phyloP scores from a whole-genome alignment of 2,888 invertebrate species.

The Torymus aiolomorphi region DNA sequence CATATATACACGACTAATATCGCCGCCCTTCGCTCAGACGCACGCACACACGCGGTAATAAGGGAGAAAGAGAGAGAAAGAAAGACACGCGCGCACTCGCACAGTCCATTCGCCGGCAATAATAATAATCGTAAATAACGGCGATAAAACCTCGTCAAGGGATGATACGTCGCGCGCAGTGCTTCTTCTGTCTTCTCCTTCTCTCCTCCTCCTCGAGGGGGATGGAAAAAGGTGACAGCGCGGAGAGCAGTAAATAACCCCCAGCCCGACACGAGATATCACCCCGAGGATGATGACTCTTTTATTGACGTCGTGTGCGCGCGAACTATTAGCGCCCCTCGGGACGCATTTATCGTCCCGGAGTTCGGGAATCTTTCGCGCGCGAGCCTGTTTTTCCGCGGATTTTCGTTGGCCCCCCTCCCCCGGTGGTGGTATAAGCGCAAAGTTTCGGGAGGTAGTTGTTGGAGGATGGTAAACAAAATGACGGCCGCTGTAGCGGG shows the following conservation, averaged over 20 bases:
- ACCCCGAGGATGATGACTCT: conserved; percentile 26
- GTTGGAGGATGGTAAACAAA: too few relatives aligned
- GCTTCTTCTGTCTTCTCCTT: conserved; percentile 5
- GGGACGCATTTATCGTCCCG: conserved; percentile 27
- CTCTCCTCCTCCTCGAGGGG: not conserved
- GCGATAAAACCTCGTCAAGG: conserved; percentile 64
- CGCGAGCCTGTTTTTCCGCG: too few relatives aligned
- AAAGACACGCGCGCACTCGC: too few relatives aligned
- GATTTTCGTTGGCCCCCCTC: too few relatives aligned
- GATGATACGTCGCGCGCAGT: conserved; percentile 56
- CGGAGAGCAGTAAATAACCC: too few relatives aligned
- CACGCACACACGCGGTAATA: not conserved
- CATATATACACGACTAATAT: not conserved
- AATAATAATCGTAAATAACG: conserved; percentile 69
- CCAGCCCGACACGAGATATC: too few relatives aligned
- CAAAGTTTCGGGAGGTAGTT: too few relatives aligned
- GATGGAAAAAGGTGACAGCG: not conserved
- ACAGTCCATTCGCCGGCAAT: conserved; percentile 60
- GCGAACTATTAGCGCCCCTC: conserved; percentile 34
- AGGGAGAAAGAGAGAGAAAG: conserved; percentile 25
- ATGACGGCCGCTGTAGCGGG: too few relatives aligned
- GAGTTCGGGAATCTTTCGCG: too few relatives aligned
- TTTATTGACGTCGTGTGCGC: conserved; percentile 26
- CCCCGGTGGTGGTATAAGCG: too few relatives aligned
- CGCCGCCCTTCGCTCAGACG: not conserved